Evolutionary conservation across 2,797 vertebrate species (phyloP).

Genomic region (Macroramphosus scolopax): DNA sequence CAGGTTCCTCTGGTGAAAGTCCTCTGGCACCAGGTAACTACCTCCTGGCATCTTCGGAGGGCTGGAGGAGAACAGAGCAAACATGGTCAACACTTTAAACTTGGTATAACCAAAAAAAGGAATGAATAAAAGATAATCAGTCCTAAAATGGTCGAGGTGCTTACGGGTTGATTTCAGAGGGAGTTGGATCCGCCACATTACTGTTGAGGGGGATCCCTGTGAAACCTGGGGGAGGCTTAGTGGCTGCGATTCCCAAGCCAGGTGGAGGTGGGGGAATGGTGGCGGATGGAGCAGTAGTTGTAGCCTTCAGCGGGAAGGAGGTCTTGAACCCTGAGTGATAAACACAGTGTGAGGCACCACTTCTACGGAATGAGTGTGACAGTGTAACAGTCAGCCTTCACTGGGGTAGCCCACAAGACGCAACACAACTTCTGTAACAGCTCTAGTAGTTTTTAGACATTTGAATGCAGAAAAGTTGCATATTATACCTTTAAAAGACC

Average conservation of each 20-base stretch:
- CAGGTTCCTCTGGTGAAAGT: slow-evolving; percentile 93
- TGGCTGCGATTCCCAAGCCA: slow-evolving; percentile 78
- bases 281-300: slow-evolving; percentile 46
- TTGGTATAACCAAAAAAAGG: neutral
- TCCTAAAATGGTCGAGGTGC: slow-evolving; percentile 44
- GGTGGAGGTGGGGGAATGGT: slow-evolving; percentile 74
- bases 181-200: slow-evolving; percentile 76
- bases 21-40: slow-evolving; percentile 87
- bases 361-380: too few relatives aligned
- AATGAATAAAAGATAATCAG: neutral
- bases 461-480: too few relatives aligned
- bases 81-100: too few relatives aligned
- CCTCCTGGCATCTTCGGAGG: slow-evolving; percentile 57
- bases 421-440: too few relatives aligned
- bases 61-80: slow-evolving; percentile 50
- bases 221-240: slow-evolving; percentile 95
- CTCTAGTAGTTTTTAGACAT: too few relatives aligned
- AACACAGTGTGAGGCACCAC: neutral
- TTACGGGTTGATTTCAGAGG: slow-evolving; percentile 82
- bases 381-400: too few relatives aligned
- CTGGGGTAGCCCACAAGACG: too few relatives aligned
- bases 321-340: slow-evolving; percentile 83
- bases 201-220: slow-evolving; percentile 85
- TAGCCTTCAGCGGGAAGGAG: slow-evolving; percentile 82
- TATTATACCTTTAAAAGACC: too few relatives aligned